Percentiles rank a stretch among this genome's conserved stretches.
Conservation (phyloP, 2,888 invertebrate genomes). For the Antheraea assamensis region DNA sequence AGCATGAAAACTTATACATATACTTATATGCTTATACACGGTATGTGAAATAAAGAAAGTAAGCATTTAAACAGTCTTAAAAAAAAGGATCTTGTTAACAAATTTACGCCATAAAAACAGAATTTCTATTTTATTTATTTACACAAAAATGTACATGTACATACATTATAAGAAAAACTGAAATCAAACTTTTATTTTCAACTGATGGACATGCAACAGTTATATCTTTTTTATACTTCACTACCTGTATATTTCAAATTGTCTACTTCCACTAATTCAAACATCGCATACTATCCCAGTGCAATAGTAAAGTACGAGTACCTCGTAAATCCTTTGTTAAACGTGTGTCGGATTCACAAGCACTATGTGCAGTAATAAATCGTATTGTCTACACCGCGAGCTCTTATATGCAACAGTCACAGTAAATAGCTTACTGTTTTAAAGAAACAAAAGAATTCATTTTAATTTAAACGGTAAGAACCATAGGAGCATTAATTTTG, state of each 20-base stretch:
- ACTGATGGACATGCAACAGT: background rate
- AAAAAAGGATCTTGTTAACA: too few species aligned
- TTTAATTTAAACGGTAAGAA: background rate
- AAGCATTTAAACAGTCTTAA: too few species aligned
- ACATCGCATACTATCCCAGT: background rate
- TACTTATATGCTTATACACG: too few species aligned
- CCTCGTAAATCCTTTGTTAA: conserved; percentile 25
- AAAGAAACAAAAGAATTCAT: background rate
- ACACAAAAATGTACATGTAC: background rate
- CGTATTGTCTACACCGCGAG: background rate
- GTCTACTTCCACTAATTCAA: background rate
- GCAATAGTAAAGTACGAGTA: conserved; percentile 24
- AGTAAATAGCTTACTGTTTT: background rate
- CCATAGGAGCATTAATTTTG: background rate
- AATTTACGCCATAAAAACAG: too few species aligned
- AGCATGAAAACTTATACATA: too few species aligned
- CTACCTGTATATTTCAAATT: background rate
- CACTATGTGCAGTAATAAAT: background rate
- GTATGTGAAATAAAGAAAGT: too few species aligned
- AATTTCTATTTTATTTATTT: too few species aligned
- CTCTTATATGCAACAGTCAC: background rate
- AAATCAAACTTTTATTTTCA: background rate
- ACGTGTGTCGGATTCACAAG: conserved; percentile 7
- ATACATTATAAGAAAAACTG: background rate
- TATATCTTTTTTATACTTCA: background rate